Base-by-base conservation (phyloP, 92 coral and sea anemone genomes). In the Parazoanthus darwini region DNA sequence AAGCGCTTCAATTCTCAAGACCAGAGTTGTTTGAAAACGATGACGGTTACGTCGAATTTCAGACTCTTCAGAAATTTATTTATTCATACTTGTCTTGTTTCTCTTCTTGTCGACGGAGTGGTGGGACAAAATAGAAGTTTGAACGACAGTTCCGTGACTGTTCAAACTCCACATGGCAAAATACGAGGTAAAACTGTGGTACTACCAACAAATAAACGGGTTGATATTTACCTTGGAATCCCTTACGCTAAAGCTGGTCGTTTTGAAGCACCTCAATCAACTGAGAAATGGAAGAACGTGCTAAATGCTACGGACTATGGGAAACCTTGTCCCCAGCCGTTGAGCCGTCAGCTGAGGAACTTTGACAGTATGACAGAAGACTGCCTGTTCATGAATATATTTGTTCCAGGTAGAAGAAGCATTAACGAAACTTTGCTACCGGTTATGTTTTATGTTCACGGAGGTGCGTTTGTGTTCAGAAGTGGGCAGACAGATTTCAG, bases 161-260 rank as follows among this genome's bases (percentile, higher is more conserved):
- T 82, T 0, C 63, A 67, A 82, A 82, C 44, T 70, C 7, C n/a
- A 13, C 56, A 70, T n/a, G 86, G 86, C 78, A 11, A 46, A 15
- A 13, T 82, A 23, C 77, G 66, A 23, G 86, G 86, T 13, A 43
- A 26, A 26, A 66, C 77, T 22, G 33, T 43, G 37, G 10, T 39
- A 25, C 73, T 82, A 8, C 77, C 63, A 43, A 82, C 86, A 38
- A 82, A 82, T 8, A 70, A 68, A 46, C 22, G 25, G 11, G 78
- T 68, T 3, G 77, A 67, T n/a, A 1, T 73, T 37, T 90, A 75
- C 36, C 80, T 86, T 59, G 92, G 90, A 46, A 65, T 90, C 35
- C 92, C 90, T 23, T 90, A 86, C 42, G 90, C 92, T 67, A 81
- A 86, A 86, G 92, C 92, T 43, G 78, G 74, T 50, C 92, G 92